Conservation (phyloP, 2,797 vertebrate species). For the Enteromius trimaculatus region DNA sequence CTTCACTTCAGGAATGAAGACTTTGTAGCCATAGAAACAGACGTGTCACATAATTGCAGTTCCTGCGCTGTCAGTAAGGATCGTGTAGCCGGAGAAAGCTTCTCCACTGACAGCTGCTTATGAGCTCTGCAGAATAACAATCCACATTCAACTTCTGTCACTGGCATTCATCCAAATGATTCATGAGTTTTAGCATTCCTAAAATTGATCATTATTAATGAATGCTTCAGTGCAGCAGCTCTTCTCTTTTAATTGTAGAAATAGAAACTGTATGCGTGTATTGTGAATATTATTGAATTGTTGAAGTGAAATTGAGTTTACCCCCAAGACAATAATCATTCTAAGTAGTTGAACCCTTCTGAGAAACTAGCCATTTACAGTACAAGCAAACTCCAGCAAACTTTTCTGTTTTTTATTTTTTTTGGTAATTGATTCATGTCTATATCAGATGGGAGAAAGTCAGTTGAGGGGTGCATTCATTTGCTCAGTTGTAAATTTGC, state of each 20-base stretch:
- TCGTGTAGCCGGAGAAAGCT: conserved; percentile 55
- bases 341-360: not conserved
- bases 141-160: conserved; percentile 54
- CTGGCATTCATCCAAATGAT: not conserved
- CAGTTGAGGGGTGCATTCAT: not conserved
- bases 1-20: conserved; percentile 60
- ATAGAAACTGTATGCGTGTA: not conserved
- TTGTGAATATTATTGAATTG: not conserved
- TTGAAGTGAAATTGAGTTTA: not conserved
- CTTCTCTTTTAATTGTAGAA: not conserved
- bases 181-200: not conserved
- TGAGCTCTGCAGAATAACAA: conserved; percentile 64
- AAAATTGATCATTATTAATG: not conserved
- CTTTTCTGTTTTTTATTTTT: no score
- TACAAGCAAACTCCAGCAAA: not conserved
- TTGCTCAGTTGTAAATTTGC: not conserved
- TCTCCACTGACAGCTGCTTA: conserved; percentile 62
- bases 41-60: conserved; percentile 63
- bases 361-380: not conserved
- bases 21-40: conserved; percentile 67
- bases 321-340: not conserved
- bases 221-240: not conserved
- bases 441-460: not conserved
- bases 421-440: not conserved
- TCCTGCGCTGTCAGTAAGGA: conserved; percentile 66